Conservation (phyloP, 2,797 vertebrate species). For the Avahi laniger region DNA sequence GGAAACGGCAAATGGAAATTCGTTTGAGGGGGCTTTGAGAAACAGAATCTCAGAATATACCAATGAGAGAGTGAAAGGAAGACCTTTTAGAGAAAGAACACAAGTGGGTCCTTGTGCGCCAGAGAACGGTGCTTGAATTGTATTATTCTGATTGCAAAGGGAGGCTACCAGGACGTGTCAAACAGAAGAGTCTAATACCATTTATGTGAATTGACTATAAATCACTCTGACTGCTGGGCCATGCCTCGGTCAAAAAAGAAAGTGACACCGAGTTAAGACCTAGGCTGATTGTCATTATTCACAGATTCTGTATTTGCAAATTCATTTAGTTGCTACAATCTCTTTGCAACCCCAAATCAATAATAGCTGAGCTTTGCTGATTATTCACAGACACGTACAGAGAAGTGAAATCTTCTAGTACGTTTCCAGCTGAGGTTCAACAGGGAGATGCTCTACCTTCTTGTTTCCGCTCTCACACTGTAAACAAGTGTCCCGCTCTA, state of each 20-base stretch:
- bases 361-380: not conserved
- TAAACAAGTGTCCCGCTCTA: rapidly evolving
- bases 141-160: not conserved
- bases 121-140: not conserved
- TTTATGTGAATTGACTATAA: not conserved
- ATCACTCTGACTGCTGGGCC: not conserved
- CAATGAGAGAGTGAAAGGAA: not conserved
- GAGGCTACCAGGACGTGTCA: not conserved
- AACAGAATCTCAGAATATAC: not conserved
- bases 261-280: too few species aligned
- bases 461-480: not conserved
- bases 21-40: rapidly evolving
- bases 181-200: not conserved
- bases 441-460: not conserved
- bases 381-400: rapidly evolving
- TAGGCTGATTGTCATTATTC: rapidly evolving
- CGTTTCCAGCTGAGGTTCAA: not conserved
- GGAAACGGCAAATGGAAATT: too few species aligned
- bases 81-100: not conserved
- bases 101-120: too few species aligned
- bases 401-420: not conserved
- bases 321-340: rapidly evolving
- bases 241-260: not conserved
- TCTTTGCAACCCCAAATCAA: not conserved
- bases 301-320: not conserved